phyloP scores from a whole-genome alignment of 30 jellyfish, hydroid and myxozoan genomes.

The Aurelia aurita region DNA sequence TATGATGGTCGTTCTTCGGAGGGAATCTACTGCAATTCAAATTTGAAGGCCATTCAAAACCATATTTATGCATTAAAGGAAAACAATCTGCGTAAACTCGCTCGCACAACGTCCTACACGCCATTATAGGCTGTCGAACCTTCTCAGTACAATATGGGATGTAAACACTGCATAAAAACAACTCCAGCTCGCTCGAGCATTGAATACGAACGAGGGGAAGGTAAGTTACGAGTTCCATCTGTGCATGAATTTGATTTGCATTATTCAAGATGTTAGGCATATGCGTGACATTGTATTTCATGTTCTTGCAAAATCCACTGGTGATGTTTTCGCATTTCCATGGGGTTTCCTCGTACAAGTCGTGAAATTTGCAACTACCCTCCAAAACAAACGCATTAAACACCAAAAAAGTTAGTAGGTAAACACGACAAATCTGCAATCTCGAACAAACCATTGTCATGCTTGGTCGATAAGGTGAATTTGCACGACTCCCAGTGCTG shows the following conservation, averaged over 20 bases:
- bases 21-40: slow-evolving; percentile 89
- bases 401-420: slow-evolving; percentile 54
- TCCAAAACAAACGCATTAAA: slow-evolving; percentile 72
- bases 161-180: slow-evolving; percentile 90
- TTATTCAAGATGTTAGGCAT: slow-evolving; percentile 70
- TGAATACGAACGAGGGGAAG: slow-evolving; percentile 64
- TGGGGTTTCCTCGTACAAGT: slow-evolving; percentile 60
- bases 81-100: slow-evolving; percentile 76
- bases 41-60: slow-evolving; percentile 77
- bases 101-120: slow-evolving; percentile 95
- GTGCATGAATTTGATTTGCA: slow-evolving; percentile 71
- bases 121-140: slow-evolving; percentile 76
- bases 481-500: slow-evolving; percentile 23
- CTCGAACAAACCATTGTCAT: slow-evolving; percentile 47
- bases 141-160: slow-evolving; percentile 90
- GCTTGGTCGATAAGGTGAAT: slow-evolving; percentile 31
- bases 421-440: slow-evolving; percentile 63
- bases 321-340: slow-evolving; percentile 92
- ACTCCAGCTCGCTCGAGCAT: slow-evolving; percentile 86
- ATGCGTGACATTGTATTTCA: slow-evolving; percentile 86
- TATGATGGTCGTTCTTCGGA: slow-evolving; percentile 63
- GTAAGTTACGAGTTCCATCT: slow-evolving; percentile 67
- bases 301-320: slow-evolving; percentile 71
- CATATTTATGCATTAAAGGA: slow-evolving; percentile 52
- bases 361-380: slow-evolving; percentile 65